phyloP scores from a whole-genome alignment of 1,140 invertebrate species.

The Heterodera schachtii region DNA sequence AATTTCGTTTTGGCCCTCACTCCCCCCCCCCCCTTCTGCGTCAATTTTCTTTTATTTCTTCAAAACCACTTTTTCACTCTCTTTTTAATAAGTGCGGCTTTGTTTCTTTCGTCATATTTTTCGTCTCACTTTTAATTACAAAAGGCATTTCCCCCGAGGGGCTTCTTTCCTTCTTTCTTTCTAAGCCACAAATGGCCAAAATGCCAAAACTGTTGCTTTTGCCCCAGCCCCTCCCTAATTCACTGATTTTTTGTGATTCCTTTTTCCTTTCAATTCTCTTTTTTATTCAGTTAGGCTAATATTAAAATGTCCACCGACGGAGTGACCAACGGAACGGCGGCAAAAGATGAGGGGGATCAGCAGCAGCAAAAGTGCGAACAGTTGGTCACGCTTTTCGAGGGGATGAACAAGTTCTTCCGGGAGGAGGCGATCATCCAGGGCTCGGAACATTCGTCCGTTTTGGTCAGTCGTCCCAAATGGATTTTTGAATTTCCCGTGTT shows the following conservation, averaged over 20 bases:
- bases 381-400: conserved; percentile 44
- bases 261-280: background rate
- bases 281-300: background rate
- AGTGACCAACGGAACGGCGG: conserved; percentile 70
- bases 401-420: conserved; percentile 61
- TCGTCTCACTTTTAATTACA: background rate
- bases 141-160: background rate
- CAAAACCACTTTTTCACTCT: background rate
- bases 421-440: conserved; percentile 62
- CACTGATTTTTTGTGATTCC: too few relatives aligned
- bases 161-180: background rate
- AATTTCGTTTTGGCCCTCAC: background rate
- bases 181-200: too few relatives aligned
- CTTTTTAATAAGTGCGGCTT: background rate
- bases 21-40: too few relatives aligned
- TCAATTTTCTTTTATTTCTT: background rate
- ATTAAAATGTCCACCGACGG: conserved; percentile 71
- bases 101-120: background rate
- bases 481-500: conserved; percentile 35
- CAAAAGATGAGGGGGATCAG: background rate
- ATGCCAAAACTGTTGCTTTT: too few relatives aligned
- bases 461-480: conserved; percentile 37
- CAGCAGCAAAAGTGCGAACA: conserved; percentile 23
- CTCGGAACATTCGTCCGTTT: conserved; percentile 56
- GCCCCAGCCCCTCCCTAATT: too few relatives aligned